Evolutionary conservation across 2,797 vertebrate species (phyloP).

Genomic region (Melanotaenia parkinsoni): DNA sequence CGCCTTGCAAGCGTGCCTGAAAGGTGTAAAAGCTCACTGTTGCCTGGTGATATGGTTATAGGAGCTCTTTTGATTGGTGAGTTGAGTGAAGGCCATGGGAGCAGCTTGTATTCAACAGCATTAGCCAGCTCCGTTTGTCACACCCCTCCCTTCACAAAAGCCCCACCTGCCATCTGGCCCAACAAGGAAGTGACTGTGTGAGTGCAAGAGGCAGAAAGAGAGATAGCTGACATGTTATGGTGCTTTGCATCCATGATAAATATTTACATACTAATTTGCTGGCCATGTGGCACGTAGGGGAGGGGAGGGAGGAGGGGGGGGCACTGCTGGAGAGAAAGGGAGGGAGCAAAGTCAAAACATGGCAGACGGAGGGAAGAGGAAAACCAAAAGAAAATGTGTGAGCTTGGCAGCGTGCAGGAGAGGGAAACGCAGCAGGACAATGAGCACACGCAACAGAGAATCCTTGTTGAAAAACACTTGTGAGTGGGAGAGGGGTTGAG

Average conservation of each 20-base stretch:
- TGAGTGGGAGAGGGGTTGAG: conserved; percentile 71
- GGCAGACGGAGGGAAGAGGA: conserved; percentile 41
- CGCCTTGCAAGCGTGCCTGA: conserved; percentile 21
- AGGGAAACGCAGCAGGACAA: conserved; percentile 50
- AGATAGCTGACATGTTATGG: conserved; percentile 50
- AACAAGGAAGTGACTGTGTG: conserved; percentile 67
- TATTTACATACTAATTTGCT: conserved; percentile 72
- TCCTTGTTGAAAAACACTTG: conserved; percentile 51
- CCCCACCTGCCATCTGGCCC: conserved; percentile 75
- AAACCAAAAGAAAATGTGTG: conserved; percentile 39
- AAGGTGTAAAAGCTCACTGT: conserved; percentile 31
- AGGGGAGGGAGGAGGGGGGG: conserved; percentile 27
- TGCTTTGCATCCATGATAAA: conserved; percentile 69
- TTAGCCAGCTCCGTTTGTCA: conserved; percentile 48
- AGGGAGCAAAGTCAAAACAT: conserved; percentile 34
- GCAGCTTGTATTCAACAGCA: conserved; percentile 72
- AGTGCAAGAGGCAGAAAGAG: conserved; percentile 34
- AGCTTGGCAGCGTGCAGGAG: conserved; percentile 4
- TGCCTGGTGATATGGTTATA: conserved; percentile 58
- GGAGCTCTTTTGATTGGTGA: conserved; percentile 49
- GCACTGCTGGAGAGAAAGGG: background rate
- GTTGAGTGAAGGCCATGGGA: conserved; percentile 62
- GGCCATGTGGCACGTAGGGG: conserved; percentile 54
- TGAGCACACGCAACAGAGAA: conserved; percentile 42
- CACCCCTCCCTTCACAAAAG: conserved; percentile 51